These are phyloP conservation scores for Gandaritis pyraliata DNA, from an alignment of 2,888 invertebrate genomes.

Conservation along the genomic window DNA sequence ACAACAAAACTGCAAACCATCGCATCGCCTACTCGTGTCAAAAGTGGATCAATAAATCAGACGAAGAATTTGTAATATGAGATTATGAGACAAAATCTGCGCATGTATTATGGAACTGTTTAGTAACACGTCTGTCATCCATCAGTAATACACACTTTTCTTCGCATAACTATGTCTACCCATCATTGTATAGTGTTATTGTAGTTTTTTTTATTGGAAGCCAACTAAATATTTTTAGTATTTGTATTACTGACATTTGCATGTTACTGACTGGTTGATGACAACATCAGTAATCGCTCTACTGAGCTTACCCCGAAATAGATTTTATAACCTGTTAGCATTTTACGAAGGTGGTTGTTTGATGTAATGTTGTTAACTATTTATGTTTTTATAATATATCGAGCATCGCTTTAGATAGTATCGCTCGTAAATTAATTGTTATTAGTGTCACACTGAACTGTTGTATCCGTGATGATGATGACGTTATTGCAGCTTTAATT, in stretches of 20 bases:
- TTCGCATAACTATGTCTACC: too few species aligned
- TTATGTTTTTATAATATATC: conserved; percentile 8
- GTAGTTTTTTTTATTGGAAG: too few species aligned
- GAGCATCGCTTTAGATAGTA: not conserved
- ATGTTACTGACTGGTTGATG: too few species aligned
- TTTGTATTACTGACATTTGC: too few species aligned
- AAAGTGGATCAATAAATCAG: conserved; percentile 39
- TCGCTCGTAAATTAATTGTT: conserved; percentile 13
- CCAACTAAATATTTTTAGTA: too few species aligned
- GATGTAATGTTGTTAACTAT: conserved; percentile 5
- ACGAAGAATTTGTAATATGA: conserved; percentile 28
- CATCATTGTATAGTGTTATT: too few species aligned
- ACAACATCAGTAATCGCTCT: too few species aligned
- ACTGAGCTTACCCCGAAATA: conserved; percentile 15
- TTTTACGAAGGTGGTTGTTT: conserved; percentile 22
- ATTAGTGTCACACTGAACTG: conserved; percentile 10
- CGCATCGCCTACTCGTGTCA: conserved; percentile 31
- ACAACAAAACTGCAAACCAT: conserved; percentile 1
- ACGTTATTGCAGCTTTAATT: conserved; percentile 7
- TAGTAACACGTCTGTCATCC: not conserved
- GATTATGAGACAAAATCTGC: conserved; percentile 16
- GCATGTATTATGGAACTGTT: too few species aligned
- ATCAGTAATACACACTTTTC: too few species aligned
- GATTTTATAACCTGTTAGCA: conserved; percentile 38
- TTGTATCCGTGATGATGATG: conserved; percentile 13